Conservation (phyloP, 1,140 invertebrate species). For the Neelides sp. region DNA sequence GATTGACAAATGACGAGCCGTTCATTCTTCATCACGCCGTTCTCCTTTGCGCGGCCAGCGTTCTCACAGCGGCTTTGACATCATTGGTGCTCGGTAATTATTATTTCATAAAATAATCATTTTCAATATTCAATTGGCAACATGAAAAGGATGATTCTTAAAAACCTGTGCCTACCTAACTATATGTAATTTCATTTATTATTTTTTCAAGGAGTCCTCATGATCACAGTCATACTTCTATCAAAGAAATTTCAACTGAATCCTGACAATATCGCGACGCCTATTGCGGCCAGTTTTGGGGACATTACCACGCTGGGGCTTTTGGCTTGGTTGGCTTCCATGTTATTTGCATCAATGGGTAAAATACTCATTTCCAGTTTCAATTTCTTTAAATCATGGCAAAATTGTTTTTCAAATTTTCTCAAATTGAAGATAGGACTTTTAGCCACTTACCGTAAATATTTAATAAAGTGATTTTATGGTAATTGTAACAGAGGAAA, state of each 20-base stretch:
- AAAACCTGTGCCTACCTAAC: too few species aligned
- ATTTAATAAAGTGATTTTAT: too few species aligned
- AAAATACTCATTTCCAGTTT: neutral
- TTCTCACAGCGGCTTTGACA: neutral
- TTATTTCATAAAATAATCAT: neutral
- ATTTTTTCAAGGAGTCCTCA: constrained; percentile 40
- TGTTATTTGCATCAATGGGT: constrained; percentile 10
- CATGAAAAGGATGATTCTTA: too few species aligned
- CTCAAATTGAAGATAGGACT: too few species aligned
- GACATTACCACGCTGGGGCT: constrained; percentile 53
- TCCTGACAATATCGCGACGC: constrained; percentile 93
- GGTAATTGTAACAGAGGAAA: too few species aligned
- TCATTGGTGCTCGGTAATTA: neutral
- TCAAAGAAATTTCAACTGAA: constrained; percentile 68
- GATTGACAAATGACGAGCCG: constrained; percentile 63
- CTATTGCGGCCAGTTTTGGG: constrained; percentile 86
- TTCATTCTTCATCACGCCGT: constrained; percentile 70
- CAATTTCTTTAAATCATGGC: too few species aligned
- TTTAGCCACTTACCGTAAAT: too few species aligned
- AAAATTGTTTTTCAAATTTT: too few species aligned
- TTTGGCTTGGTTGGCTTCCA: constrained; percentile 18
- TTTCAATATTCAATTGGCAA: neutral
- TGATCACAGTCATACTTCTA: constrained; percentile 69
- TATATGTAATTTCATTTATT: constrained; percentile 18
- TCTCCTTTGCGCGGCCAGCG: constrained; percentile 54